Evolutionary conservation across 2,888 invertebrate genomes (phyloP).

Genomic region (Xylophagus ater): DNA sequence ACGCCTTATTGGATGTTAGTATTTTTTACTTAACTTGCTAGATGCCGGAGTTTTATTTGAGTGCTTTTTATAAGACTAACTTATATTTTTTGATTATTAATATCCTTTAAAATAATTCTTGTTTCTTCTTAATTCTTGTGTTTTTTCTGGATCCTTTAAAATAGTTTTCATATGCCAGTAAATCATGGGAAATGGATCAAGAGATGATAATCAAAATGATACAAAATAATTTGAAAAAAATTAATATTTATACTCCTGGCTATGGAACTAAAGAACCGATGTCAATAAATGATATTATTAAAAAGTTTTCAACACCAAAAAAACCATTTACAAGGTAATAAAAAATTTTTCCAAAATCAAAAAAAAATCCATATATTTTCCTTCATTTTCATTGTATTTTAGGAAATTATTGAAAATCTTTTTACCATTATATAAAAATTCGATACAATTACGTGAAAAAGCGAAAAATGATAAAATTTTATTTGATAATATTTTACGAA

Average conservation of each 20-base stretch:
- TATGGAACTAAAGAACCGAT: slow-evolving; percentile 20
- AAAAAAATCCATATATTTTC: neutral
- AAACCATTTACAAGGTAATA: slow-evolving; percentile 41
- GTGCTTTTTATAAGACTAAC: no score
- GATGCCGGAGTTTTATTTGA: no score
- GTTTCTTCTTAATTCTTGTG: slow-evolving; percentile 8
- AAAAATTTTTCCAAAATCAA: neutral
- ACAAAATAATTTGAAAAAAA: slow-evolving; percentile 33
- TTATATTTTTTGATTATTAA: no score
- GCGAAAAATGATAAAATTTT: slow-evolving; percentile 51
- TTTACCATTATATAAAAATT: slow-evolving; percentile 48
- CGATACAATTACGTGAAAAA: slow-evolving; percentile 52
- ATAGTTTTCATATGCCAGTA: slow-evolving; percentile 57
- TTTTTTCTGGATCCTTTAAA: no score
- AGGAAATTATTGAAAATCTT: slow-evolving; percentile 50
- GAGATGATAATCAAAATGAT: slow-evolving; percentile 50
- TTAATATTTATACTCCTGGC: no score
- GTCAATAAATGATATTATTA: slow-evolving; percentile 46
- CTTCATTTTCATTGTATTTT: slow-evolving; percentile 14
- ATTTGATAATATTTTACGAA: slow-evolving; percentile 47
- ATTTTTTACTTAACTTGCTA: no score
- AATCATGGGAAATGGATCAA: slow-evolving; percentile 55
- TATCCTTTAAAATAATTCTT: no score
- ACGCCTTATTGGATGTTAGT: no score
- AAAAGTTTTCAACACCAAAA: slow-evolving; percentile 42